These are phyloP conservation scores for Steinernema scapterisci DNA, from an alignment of 2,888 invertebrate species.

Conservation along the genomic window DNA sequence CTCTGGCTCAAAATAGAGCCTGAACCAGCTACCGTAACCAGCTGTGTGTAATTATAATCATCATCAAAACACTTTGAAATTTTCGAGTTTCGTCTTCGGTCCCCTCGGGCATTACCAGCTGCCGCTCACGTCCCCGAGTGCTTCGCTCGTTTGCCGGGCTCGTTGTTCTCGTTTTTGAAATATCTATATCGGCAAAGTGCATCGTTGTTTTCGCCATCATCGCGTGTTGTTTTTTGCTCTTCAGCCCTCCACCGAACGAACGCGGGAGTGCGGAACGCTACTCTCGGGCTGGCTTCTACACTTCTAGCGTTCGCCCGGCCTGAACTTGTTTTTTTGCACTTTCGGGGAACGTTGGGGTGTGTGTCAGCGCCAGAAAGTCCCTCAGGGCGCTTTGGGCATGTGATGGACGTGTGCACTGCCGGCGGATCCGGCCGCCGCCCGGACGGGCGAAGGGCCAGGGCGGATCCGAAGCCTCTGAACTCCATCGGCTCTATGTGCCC, in stretches of 20 bases:
- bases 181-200: slow-evolving; percentile 32
- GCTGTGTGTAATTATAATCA: too few relatives aligned
- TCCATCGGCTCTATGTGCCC: too few relatives aligned
- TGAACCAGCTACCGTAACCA: too few relatives aligned
- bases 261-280: too few relatives aligned
- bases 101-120: not conserved
- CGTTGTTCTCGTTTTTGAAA: slow-evolving; percentile 26
- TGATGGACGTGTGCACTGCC: too few relatives aligned
- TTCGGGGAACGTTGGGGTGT: too few relatives aligned
- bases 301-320: not conserved
- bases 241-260: not conserved
- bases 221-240: slow-evolving; percentile 14
- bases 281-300: not conserved
- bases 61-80: too few relatives aligned
- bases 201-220: slow-evolving; percentile 29
- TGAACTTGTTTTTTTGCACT: slow-evolving; percentile 24
- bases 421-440: too few relatives aligned
- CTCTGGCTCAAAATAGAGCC: too few relatives aligned
- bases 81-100: not conserved
- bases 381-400: too few relatives aligned
- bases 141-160: not conserved
- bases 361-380: not conserved
- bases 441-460: too few relatives aligned
- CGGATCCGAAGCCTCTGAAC: too few relatives aligned
- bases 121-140: not conserved